A percentile compares a stretch with the other conserved stretches of the same genome.
These are phyloP conservation scores for Heliconius cydno DNA, from an alignment of 2,888 invertebrate genomes.

Conservation along the genomic window DNA sequence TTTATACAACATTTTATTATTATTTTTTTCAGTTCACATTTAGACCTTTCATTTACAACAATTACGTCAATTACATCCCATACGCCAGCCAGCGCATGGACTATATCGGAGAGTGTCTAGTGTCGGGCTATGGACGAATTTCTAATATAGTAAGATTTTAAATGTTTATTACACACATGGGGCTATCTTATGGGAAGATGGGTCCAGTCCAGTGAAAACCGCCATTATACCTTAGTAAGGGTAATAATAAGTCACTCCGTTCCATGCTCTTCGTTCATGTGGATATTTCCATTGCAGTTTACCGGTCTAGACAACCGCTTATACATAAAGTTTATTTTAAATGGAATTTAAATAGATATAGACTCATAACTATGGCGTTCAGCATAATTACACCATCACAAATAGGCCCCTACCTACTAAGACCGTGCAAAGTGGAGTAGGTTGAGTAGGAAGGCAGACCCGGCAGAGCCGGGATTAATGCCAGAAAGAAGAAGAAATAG, in stretches of 20 bases:
- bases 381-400: too few relatives aligned
- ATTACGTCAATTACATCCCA: conserved; percentile 55
- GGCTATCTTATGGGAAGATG: background rate
- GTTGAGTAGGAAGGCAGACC: too few relatives aligned
- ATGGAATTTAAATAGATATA: background rate
- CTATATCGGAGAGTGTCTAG: conserved; percentile 60
- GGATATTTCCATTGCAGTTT: background rate
- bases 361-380: too few relatives aligned
- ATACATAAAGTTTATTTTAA: background rate
- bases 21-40: conserved; percentile 53
- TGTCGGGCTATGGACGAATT: conserved; percentile 63
- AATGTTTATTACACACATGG: background rate
- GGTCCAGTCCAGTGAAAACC: too few relatives aligned
- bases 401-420: too few relatives aligned
- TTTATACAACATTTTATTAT: background rate
- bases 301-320: background rate
- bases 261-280: background rate
- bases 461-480: too few relatives aligned
- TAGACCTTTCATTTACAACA: conserved; percentile 52
- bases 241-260: too few relatives aligned
- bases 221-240: too few relatives aligned
- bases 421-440: too few relatives aligned
- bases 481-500: too few relatives aligned
- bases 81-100: conserved; percentile 52
- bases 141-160: conserved; percentile 32